Conservation (phyloP, 2,797 vertebrate genomes). For the Tragopan temminckii region DNA sequence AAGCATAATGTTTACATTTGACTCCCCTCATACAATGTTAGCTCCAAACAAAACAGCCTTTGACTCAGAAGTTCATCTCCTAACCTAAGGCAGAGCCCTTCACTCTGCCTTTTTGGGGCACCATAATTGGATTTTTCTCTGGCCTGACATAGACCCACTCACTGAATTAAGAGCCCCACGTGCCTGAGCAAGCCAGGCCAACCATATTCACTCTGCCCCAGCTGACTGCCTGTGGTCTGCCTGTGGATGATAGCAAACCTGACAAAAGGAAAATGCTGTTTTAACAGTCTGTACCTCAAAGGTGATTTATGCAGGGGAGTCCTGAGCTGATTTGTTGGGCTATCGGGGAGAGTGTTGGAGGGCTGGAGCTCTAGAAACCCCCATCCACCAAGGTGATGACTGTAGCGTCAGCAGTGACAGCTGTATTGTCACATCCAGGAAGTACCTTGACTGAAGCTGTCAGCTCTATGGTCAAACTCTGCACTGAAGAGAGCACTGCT, state of each 20-base stretch:
- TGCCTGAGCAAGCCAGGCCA: not conserved
- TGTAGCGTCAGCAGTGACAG: not conserved
- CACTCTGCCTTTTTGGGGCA: not conserved
- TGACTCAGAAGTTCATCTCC: not conserved
- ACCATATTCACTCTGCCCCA: not conserved
- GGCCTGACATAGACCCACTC: not conserved
- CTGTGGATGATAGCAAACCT: not conserved
- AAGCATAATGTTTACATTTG: not conserved
- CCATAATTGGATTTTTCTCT: rapidly evolving
- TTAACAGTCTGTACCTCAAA: not conserved
- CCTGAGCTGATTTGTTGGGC: rapidly evolving
- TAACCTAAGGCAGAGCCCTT: not conserved
- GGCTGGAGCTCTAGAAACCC: not conserved
- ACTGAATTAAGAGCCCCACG: not conserved
- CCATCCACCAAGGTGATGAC: rapidly evolving
- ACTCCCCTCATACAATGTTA: not conserved
- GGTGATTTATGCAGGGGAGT: not conserved
- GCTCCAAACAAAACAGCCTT: slow-evolving; percentile 40
- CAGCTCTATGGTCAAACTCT: not conserved
- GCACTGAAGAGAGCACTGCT: not conserved
- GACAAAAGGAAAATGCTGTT: not conserved
- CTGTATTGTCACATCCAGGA: not conserved
- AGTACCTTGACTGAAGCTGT: not conserved
- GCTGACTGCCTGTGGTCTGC: not conserved
- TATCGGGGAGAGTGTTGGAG: rapidly evolving